These are phyloP conservation scores for Acridotheres tristis DNA, from an alignment of 2,797 vertebrate genomes.

Conservation along the genomic window DNA sequence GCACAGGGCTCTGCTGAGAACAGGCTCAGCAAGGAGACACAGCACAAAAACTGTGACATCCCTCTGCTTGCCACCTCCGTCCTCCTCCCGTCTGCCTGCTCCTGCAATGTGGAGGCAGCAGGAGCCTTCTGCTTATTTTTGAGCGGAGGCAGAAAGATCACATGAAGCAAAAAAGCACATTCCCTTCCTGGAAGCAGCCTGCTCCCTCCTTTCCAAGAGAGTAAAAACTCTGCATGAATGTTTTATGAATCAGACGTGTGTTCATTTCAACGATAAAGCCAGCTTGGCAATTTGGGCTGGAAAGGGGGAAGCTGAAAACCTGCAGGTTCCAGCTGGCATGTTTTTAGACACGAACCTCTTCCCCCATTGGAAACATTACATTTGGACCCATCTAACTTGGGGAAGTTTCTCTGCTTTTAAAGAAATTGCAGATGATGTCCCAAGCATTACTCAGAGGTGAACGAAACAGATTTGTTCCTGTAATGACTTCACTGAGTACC, in stretches of 20 bases:
- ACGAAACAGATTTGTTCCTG: background rate
- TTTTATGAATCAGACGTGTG: conserved; percentile 56
- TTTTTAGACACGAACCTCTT: background rate
- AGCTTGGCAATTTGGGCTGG: conserved; percentile 46
- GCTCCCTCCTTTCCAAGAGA: conserved; percentile 30
- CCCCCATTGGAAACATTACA: background rate
- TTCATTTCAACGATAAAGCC: conserved; percentile 33
- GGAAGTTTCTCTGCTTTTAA: conserved; percentile 24
- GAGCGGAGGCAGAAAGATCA: background rate
- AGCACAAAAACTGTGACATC: background rate
- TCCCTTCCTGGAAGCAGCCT: conserved; percentile 38
- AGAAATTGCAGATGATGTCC: background rate
- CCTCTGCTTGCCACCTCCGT: background rate
- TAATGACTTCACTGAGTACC: background rate
- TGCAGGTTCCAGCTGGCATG: conserved; percentile 10
- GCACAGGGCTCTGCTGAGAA: background rate
- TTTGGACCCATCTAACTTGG: background rate
- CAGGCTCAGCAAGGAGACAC: background rate
- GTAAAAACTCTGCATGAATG: conserved; percentile 23
- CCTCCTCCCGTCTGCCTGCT: background rate
- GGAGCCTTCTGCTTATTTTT: conserved; percentile 36
- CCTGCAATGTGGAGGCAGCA: background rate
- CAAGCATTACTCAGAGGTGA: background rate
- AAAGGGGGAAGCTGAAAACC: conserved; percentile 39
- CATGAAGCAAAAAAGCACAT: conserved; percentile 49